These are phyloP conservation scores for Plebejus anna DNA, from an alignment of 2,888 invertebrate genomes.

Conservation along the genomic window DNA sequence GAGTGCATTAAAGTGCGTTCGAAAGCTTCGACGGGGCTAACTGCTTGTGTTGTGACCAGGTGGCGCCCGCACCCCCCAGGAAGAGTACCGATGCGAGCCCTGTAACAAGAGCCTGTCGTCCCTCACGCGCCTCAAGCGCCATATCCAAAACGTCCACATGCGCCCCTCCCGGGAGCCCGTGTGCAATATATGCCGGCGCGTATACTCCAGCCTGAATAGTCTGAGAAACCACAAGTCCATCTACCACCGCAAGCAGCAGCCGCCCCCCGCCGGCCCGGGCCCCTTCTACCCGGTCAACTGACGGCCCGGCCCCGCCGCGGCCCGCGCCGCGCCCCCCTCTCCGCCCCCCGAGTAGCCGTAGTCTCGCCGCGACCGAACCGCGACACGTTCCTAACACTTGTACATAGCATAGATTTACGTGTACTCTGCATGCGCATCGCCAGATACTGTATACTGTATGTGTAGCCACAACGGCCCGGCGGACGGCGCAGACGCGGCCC, in stretches of 20 bases:
- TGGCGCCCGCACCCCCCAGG: slow-evolving; percentile 87
- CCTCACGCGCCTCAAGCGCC: slow-evolving; percentile 92
- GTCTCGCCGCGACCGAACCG: slow-evolving; percentile 71
- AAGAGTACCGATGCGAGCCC: slow-evolving; percentile 94
- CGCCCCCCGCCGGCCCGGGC: slow-evolving; percentile 70
- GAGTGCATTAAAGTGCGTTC: slow-evolving; percentile 78
- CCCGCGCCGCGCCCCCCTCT: slow-evolving; percentile 48
- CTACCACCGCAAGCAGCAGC: slow-evolving; percentile 92
- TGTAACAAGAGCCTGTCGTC: slow-evolving; percentile 95
- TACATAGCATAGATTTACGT: slow-evolving; percentile 76
- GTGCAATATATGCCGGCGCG: slow-evolving; percentile 95
- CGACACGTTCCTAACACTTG: slow-evolving; percentile 79
- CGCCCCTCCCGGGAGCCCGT: slow-evolving; percentile 93
- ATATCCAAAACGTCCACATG: slow-evolving; percentile 96
- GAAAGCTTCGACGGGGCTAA: slow-evolving; percentile 75
- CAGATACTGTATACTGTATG: slow-evolving; percentile 58
- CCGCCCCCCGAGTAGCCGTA: slow-evolving; percentile 73
- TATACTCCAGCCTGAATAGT: slow-evolving; percentile 94
- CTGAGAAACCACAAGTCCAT: slow-evolving; percentile 95
- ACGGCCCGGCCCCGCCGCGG: slow-evolving; percentile 56
- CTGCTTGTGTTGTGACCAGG: slow-evolving; percentile 82
- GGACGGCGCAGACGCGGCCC: slow-evolving; percentile 40
- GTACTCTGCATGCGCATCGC: slow-evolving; percentile 75
- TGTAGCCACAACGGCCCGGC: slow-evolving; percentile 61
- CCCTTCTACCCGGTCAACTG: slow-evolving; percentile 73